phyloP scores from a whole-genome alignment of 2,888 invertebrate genomes.

The Imbricaverruca yamaguchii region DNA sequence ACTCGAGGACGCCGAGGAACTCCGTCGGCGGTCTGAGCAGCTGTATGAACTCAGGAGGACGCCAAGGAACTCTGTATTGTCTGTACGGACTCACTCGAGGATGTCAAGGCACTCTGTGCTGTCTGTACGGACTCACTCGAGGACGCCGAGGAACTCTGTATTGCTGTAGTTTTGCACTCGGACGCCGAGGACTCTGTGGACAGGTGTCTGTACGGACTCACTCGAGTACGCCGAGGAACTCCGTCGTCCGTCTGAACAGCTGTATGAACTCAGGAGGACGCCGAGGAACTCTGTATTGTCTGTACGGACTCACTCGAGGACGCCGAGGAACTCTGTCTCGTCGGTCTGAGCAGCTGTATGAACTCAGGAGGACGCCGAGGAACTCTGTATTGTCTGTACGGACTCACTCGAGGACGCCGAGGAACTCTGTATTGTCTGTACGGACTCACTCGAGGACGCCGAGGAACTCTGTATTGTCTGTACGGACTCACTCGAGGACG shows the following conservation, averaged over 20 bases:
- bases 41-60: neutral
- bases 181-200: too few species aligned
- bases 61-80: too few species aligned
- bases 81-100: too few species aligned
- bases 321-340: conserved; percentile 45
- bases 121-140: neutral
- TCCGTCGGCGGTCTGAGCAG: conserved; percentile 41
- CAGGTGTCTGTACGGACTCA: conserved; percentile 37
- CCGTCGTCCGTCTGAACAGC: conserved; percentile 39
- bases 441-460: conserved; percentile 40
- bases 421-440: conserved; percentile 43
- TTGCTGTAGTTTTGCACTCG: too few species aligned
- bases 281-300: conserved; percentile 45
- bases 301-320: conserved; percentile 38
- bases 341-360: too few species aligned
- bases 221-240: conserved; percentile 44
- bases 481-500: conserved; percentile 38
- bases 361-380: conserved; percentile 41
- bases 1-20: conserved; percentile 44
- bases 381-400: conserved; percentile 44
- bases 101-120: too few species aligned
- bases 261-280: conserved; percentile 36
- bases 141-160: conserved; percentile 45
- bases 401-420: conserved; percentile 41
- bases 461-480: conserved; percentile 44